phyloP scores from a whole-genome alignment of 2,113 vertebrate species.

The Rhodinocichla rosea region DNA sequence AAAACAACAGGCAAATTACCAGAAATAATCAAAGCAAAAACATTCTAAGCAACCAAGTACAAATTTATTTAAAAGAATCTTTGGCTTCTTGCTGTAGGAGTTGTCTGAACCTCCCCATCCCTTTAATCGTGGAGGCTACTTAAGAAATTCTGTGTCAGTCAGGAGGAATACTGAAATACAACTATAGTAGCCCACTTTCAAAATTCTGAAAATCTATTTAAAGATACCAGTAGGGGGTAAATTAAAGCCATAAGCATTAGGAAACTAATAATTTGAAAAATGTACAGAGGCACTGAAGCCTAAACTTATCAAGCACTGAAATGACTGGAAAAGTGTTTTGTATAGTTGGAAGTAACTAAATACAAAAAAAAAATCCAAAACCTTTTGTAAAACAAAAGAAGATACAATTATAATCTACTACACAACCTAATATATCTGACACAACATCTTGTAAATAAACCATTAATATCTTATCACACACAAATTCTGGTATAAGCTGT shows the following conservation, averaged over 20 bases:
- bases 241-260: conserved; percentile 75
- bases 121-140: conserved; percentile 34
- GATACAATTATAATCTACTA: neutral
- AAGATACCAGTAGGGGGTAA: conserved; percentile 70
- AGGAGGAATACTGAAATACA: conserved; percentile 21
- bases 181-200: conserved; percentile 53
- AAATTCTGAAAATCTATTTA: conserved; percentile 75
- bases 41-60: conserved; percentile 32
- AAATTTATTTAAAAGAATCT: conserved; percentile 29
- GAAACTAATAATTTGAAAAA: conserved; percentile 79
- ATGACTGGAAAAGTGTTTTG: conserved; percentile 57
- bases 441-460: neutral
- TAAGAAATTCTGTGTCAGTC: conserved; percentile 49
- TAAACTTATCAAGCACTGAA: conserved; percentile 68
- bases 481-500: neutral
- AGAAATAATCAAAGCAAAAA: conserved; percentile 46
- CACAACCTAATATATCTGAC: neutral
- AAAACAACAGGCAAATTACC: conserved; percentile 36
- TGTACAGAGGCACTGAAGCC: conserved; percentile 73
- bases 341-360: conserved; percentile 41
- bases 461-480: neutral
- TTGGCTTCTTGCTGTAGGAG: conserved; percentile 9
- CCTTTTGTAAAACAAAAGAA: neutral
- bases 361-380: neutral
- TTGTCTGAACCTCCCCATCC: conserved; percentile 12